Base-by-base conservation (phyloP, 2,888 invertebrate genomes). In the Caprella mutica region DNA sequence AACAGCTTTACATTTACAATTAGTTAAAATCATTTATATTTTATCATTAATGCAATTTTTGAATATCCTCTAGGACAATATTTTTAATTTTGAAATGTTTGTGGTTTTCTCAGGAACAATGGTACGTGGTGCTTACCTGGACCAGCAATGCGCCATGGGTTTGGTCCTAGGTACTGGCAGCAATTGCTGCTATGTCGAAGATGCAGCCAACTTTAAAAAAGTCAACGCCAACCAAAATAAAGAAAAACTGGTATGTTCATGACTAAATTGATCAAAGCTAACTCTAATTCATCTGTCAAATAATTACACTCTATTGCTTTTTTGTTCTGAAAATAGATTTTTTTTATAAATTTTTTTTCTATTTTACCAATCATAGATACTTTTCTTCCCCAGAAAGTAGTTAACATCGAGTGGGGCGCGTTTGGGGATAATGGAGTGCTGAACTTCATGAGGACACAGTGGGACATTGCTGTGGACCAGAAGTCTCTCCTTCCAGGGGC, bases 341-440 rank as follows among this genome's bases (percentile, higher is more conserved):
- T n/a, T n/a, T n/a, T n/a, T n/a, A n/a, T n/a, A n/a, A n/a, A n/a
- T n/a, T n/a, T n/a, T n/a, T n/a, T n/a, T n/a, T n/a, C n/a, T n/a
- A n/a, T n/a, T n/a, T n/a, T n/a, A n/a, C n/a, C n/a, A n/a, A n/a
- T n/a, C n/a, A n/a, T n/a, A n/a, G n/a, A n/a, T n/a, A n/a, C n/a
- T n/a, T n/a, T n/a, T n/a, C n/a, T n/a, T n/a, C n/a, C n/a, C n/a
- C 57, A 81, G 77, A 80, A 82, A 14, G 77, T 82, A 27, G 82
- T 88, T 44, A 85, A 87, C 72, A 79, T 83, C 50, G 87, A 88
- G 73, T 86, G 85, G 82, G 87, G 87, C 42, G 85, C 85, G 17
- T 85, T 86, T 71, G 87, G 87, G 2, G 87, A 88, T 73, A 85
- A 85, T 70, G 86, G 85, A 51, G 81, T 82, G 52, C 71, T 87